Conservation (phyloP, 2,888 invertebrate genomes). For the Cetonia aurata region DNA sequence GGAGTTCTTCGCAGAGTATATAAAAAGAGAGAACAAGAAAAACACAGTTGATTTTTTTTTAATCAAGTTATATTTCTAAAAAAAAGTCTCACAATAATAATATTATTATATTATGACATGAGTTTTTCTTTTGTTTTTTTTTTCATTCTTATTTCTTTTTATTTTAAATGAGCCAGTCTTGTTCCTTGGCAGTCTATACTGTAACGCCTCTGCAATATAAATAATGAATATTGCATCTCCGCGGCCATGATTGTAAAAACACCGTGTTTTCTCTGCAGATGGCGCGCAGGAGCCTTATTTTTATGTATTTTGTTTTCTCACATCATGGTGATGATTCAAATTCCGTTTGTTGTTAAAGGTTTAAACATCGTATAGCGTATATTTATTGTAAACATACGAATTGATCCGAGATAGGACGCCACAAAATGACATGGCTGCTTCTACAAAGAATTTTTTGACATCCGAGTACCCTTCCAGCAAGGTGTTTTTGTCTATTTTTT, state of each 20-base stretch:
- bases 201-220: constrained; percentile 53
- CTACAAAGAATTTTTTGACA: constrained; percentile 54
- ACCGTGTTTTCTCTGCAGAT: constrained; percentile 50
- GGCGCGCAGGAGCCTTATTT: neutral
- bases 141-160: no score
- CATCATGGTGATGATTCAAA: no score
- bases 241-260: constrained; percentile 13
- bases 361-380: neutral
- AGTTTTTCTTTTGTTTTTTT: constrained; percentile 46
- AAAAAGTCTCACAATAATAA: constrained; percentile 65
- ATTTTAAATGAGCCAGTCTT: constrained; percentile 62
- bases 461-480: constrained; percentile 65
- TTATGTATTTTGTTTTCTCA: constrained; percentile 5
- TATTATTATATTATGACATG: constrained; percentile 59
- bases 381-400: constrained; percentile 15
- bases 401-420: constrained; percentile 37
- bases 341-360: no score
- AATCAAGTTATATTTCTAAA: constrained; percentile 66
- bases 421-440: constrained; percentile 50
- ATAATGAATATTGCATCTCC: constrained; percentile 58
- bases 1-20: no score
- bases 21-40: constrained; percentile 51
- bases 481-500: constrained; percentile 53
- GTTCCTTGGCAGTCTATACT: constrained; percentile 56
- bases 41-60: constrained; percentile 56